These are phyloP conservation scores for Apantesis nais DNA, from an alignment of 2,888 invertebrate species.

Conservation along the genomic window DNA sequence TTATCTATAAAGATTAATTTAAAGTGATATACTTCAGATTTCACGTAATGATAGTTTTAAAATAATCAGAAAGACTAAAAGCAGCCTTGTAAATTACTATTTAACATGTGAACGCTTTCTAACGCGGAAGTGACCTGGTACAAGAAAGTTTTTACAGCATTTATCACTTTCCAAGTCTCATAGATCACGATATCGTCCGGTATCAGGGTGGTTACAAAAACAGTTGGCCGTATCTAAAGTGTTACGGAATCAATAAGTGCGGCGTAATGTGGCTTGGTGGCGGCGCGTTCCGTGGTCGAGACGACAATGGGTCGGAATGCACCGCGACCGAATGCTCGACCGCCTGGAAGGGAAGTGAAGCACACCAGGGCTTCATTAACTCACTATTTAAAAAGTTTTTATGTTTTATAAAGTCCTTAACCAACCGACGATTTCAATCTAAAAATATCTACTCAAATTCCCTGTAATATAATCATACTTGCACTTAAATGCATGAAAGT, in stretches of 20 bases:
- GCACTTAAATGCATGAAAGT: too few species aligned
- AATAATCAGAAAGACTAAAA: neutral
- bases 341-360: constrained; percentile 54
- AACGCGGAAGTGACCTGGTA: neutral
- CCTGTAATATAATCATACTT: neutral
- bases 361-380: constrained; percentile 40
- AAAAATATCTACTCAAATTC: neutral
- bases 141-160: constrained; percentile 7
- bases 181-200: constrained; percentile 51
- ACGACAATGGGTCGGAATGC: constrained; percentile 70
- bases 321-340: constrained; percentile 58
- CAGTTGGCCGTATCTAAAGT: constrained; percentile 57
- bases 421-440: neutral
- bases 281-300: constrained; percentile 53
- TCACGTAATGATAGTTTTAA: neutral
- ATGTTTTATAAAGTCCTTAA: constrained; percentile 9
- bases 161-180: constrained; percentile 34
- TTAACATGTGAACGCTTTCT: neutral
- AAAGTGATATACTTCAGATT: neutral
- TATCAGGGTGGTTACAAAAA: constrained; percentile 48
- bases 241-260: constrained; percentile 62
- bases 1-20: neutral
- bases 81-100: neutral
- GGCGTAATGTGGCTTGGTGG: constrained; percentile 60
- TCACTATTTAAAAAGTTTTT: constrained; percentile 8